Percentiles rank a stretch among this genome's conserved stretches.
These are phyloP conservation scores for Pomatostomus ruficeps DNA, from an alignment of 2,113 vertebrate species.

Conservation along the genomic window DNA sequence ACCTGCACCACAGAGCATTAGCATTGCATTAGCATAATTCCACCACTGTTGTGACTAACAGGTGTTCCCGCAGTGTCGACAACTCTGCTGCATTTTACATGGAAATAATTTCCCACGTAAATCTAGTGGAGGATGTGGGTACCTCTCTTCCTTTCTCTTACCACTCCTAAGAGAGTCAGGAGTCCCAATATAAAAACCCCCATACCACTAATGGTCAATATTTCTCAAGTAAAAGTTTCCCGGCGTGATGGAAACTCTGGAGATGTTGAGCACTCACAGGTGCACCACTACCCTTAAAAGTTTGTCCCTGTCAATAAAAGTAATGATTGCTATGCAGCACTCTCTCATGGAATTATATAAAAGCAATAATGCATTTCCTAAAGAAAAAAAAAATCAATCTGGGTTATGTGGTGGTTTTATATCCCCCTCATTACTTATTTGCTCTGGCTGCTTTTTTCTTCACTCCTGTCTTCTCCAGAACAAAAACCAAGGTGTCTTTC, in stretches of 20 bases:
- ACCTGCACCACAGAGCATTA: background rate
- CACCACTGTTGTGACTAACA: background rate
- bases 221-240: background rate
- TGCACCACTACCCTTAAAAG: background rate
- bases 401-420: background rate
- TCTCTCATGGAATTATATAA: background rate
- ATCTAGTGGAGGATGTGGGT: background rate
- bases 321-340: background rate
- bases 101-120: background rate
- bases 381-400: background rate
- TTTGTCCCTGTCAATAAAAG: background rate
- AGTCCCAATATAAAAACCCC: fast-evolving
- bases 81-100: background rate
- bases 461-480: background rate
- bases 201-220: background rate
- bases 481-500: background rate
- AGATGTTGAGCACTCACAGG: background rate
- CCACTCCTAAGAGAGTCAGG: background rate
- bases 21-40: conserved; percentile 4
- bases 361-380: background rate
- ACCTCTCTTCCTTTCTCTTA: background rate
- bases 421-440: background rate
- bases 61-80: background rate
- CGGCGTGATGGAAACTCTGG: background rate
- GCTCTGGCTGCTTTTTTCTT: background rate